Evolutionary conservation across 2,888 invertebrate species (phyloP), one percentile per base, ranked within the genome.

Genomic region (Pimpla rufipes): DNA sequence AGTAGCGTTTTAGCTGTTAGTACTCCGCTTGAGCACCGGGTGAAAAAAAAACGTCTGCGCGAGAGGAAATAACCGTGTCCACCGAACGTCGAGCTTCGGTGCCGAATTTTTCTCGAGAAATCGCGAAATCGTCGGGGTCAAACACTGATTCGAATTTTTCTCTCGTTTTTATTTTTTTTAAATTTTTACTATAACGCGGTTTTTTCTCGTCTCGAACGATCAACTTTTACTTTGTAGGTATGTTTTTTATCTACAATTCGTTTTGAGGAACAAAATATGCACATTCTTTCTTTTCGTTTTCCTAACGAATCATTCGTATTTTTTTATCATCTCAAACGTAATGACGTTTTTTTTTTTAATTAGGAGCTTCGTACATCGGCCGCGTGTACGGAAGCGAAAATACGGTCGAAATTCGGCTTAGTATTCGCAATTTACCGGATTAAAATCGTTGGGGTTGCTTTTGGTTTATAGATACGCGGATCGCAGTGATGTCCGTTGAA

Each of bases 11-110:
- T 84, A 80, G 82, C 81, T 71, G 71, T 86, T 84, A 85, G 85
- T 86, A 85, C 84, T 86, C 81, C 80, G 85, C 85, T 86, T 86
- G 75, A 86, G 86, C 86, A 86, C 86, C 85, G 62, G 81, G 59
- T 86, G 70, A 75, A 86, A 62, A 82, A 79, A 83, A 77, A 62
- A 81, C 68, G 55, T 81, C 75, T 57, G 47, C 62, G 62, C 16
- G 59, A 57, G 79, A 71, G 75, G 37, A 68, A 52, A 75, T 57
- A 45, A 83, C 68, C 55, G 55, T 84, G 74, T 84, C 84, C 83
- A 85, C 83, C 78, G 75, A 78, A 29, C 74, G 62, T 79, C 55
- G 83, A 73, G 71, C 59, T 59, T 87, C 83, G 85, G 82, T 85
- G 79, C n/a, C 70, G 81, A 47, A 74, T 59, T 50, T 74, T 62